Percentiles rank a stretch among this genome's conserved stretches.
These are phyloP conservation scores for Heliopora coerulea DNA, from an alignment of 92 coral and sea anemone species.

Conservation along the genomic window DNA sequence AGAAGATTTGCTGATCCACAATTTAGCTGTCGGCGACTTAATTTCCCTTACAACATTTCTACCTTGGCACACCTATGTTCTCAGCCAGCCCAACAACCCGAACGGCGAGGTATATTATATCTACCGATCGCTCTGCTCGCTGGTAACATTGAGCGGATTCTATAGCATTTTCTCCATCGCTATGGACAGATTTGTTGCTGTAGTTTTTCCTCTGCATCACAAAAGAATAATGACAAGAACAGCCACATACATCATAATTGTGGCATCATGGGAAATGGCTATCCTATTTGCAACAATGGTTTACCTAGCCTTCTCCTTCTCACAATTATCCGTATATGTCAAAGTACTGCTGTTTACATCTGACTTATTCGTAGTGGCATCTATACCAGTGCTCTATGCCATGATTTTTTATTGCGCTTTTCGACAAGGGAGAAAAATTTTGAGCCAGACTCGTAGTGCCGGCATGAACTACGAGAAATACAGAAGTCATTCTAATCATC, in stretches of 20 bases:
- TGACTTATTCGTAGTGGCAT: neutral
- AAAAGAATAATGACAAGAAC: neutral
- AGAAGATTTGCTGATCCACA: neutral
- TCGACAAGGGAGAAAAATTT: slow-evolving; percentile 13
- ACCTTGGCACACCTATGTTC: neutral
- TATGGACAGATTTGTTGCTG: slow-evolving; percentile 12
- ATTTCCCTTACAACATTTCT: neutral
- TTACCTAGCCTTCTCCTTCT: neutral
- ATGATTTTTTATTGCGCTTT: slow-evolving; percentile 12
- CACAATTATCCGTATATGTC: neutral
- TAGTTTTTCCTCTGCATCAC: slow-evolving; percentile 2
- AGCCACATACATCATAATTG: neutral
- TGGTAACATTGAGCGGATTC: neutral
- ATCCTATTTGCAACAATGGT: neutral
- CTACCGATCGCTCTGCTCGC: neutral
- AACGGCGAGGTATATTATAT: neutral
- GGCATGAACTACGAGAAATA: neutral
- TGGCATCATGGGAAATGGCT: neutral
- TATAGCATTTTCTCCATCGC: neutral
- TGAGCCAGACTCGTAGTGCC: neutral
- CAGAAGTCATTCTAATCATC: neutral
- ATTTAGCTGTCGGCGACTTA: neutral
- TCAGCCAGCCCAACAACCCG: neutral
- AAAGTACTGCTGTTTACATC: neutral
- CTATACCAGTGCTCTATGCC: slow-evolving; percentile 9